A percentile compares a stretch with the other conserved stretches of the same genome.
phyloP scores from a whole-genome alignment of 2,797 vertebrate species.

The Odontamblyopus rebecca region DNA sequence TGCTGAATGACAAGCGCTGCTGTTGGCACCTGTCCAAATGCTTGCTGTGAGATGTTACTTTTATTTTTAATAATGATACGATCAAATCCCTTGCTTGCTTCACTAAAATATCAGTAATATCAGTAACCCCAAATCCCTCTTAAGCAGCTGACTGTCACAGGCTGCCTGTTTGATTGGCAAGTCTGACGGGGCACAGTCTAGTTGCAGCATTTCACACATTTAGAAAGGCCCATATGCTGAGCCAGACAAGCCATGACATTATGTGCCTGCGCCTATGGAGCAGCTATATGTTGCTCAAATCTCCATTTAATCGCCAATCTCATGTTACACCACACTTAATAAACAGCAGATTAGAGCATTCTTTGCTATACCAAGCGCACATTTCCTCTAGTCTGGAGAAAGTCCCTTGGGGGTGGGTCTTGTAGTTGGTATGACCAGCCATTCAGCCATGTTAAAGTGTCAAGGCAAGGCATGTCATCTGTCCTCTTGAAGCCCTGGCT shows the following conservation, averaged over 20 bases:
- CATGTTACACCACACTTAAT: conserved; percentile 92
- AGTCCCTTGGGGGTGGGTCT: conserved; percentile 79
- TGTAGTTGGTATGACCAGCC: conserved; percentile 70
- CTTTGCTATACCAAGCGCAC: conserved; percentile 86
- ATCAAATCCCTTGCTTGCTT: conserved; percentile 50
- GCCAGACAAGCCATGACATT: conserved; percentile 59
- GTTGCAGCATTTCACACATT: conserved; percentile 74
- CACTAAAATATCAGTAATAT: conserved; percentile 59
- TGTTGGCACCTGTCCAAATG: conserved; percentile 55
- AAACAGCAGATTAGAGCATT: conserved; percentile 92
- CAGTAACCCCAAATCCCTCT: conserved; percentile 62
- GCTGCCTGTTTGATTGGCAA: conserved; percentile 65
- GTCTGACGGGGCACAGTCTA: conserved; percentile 50
- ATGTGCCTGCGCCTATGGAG: conserved; percentile 76
- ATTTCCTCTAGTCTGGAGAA: conserved; percentile 78
- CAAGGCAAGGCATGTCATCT: conserved; percentile 79
- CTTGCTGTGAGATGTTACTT: conserved; percentile 49
- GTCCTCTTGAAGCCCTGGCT: conserved; percentile 64
- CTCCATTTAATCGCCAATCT: conserved; percentile 94
- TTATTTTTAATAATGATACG: conserved; percentile 44
- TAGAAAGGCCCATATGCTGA: conserved; percentile 76
- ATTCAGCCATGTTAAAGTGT: conserved; percentile 82
- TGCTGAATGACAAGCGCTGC: conserved; percentile 71
- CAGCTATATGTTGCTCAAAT: conserved; percentile 83
- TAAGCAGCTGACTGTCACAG: conserved; percentile 62